Base-by-base conservation (phyloP, 1,140 invertebrate genomes). In the Caenorhabditis tropicalis region DNA sequence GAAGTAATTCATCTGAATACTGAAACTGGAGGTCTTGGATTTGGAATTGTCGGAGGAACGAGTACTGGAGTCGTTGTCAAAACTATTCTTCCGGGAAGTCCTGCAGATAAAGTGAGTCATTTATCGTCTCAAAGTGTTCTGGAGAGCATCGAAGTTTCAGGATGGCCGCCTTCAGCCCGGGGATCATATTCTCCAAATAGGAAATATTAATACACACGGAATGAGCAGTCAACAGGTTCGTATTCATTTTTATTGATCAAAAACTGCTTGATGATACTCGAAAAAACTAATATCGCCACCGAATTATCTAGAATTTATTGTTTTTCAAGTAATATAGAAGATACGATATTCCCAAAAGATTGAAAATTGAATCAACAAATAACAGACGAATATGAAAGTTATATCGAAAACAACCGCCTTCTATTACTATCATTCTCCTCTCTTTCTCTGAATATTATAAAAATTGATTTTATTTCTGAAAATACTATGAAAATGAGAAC, bases 21-120 rank as follows among this genome's bases (percentile, higher is more conserved):
- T 70, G 89, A 89, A 43, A 74, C 81, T 24, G 60, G 79, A 21
- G 89, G 89, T 21, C 83, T 89, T 88, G 97, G 97, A 80, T 98
- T 98, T 92, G 96, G 96, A 79, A 95, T 98, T 87, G 96, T 98
- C 86, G 96, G 96, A 70, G 96, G 96, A 10, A 93, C 95, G 65
- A 96, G 95, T 91, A 97, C 96, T 27, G 96, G 96, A n/a, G 96
- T 98, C 79, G 96, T 98, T 10, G 95, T 98, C 82, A 98, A 98
- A 92, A 98, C 95, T 80, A 95, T 98, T 70, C 93, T 97, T 24
- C 96, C 96, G 16, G 96, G 96, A 27, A 95, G 96, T 87, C 95
- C 96, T 10, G 96, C 96, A 21, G 96, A 97, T 92, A 94, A 95
- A 92, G 95, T 96, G 91, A 93, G 79, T 81, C 9, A 2, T 81